phyloP scores from a whole-genome alignment of 2,113 vertebrate species.

The Fulica atra region DNA sequence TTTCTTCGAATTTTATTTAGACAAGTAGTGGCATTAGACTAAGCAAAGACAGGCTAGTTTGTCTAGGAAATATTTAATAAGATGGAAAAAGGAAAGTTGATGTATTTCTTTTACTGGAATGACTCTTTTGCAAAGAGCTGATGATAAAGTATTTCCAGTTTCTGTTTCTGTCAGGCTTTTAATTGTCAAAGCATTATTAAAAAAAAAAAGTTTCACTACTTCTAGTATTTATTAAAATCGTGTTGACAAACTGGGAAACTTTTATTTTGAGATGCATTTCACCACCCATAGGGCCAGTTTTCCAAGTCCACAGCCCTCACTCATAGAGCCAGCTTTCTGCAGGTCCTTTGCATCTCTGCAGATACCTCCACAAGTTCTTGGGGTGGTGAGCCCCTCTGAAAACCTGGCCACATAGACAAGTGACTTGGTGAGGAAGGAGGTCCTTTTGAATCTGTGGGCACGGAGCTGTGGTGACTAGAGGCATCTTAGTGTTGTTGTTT shows the following conservation, averaged over 20 bases:
- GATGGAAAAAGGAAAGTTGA: neutral
- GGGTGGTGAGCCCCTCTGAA: neutral
- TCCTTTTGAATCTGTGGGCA: neutral
- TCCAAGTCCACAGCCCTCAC: neutral
- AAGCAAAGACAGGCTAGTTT: neutral
- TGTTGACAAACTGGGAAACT: neutral
- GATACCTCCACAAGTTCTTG: neutral
- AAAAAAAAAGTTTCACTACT: neutral
- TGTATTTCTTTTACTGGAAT: slow-evolving; percentile 13
- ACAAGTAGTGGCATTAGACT: neutral
- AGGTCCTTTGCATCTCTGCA: neutral
- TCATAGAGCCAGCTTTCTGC: neutral
- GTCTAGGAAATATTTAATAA: slow-evolving; percentile 13
- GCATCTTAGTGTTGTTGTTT: neutral
- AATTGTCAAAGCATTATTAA: slow-evolving; percentile 47
- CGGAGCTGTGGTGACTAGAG: neutral
- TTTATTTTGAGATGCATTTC: neutral
- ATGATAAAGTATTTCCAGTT: neutral
- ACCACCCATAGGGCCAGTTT: neutral
- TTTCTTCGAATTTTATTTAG: neutral
- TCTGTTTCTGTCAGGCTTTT: slow-evolving; percentile 41
- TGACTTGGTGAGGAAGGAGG: neutral
- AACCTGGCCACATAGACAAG: neutral
- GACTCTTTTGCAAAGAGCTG: neutral
- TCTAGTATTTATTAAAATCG: slow-evolving; percentile 5